Percentiles rank a stretch among this genome's conserved stretches.
Conservation (phyloP, 1,140 invertebrate genomes). For the Dreissena rostriformis region DNA sequence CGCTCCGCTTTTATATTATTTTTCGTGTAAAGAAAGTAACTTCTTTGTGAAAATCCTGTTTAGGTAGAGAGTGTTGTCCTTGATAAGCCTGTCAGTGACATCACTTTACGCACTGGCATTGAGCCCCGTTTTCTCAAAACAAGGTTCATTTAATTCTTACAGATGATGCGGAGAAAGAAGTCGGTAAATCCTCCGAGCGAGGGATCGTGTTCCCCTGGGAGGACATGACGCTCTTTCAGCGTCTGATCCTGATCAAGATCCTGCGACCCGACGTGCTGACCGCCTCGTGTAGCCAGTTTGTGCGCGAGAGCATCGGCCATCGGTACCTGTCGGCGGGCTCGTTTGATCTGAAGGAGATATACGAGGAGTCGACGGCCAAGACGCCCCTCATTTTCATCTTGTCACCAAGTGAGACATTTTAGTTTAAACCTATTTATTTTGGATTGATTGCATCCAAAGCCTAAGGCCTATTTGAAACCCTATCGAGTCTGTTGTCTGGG, state of each 20-base stretch:
- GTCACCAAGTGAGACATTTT: slow-evolving; percentile 79
- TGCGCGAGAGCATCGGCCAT: slow-evolving; percentile 73
- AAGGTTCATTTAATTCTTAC: too few species aligned
- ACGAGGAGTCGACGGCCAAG: slow-evolving; percentile 75
- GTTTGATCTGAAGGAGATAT: slow-evolving; percentile 79
- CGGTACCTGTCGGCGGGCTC: slow-evolving; percentile 74
- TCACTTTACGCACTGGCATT: too few species aligned
- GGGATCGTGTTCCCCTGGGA: slow-evolving; percentile 73
- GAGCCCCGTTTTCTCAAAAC: too few species aligned
- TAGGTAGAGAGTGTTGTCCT: too few species aligned
- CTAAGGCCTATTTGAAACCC: too few species aligned
- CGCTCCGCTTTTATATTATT: too few species aligned
- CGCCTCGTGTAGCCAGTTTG: slow-evolving; percentile 72
- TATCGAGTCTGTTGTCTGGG: too few species aligned
- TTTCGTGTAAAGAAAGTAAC: too few species aligned
- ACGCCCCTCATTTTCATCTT: slow-evolving; percentile 79
- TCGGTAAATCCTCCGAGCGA: slow-evolving; percentile 7
- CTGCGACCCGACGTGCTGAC: slow-evolving; percentile 72
- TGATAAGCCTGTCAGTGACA: too few species aligned
- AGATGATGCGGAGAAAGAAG: slow-evolving; percentile 28
- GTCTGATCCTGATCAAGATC: slow-evolving; percentile 77
- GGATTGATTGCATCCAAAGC: too few species aligned
- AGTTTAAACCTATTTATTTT: too few species aligned
- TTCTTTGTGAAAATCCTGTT: too few species aligned
- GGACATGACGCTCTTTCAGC: slow-evolving; percentile 72